phyloP scores from a whole-genome alignment of 2,797 vertebrate species.

The Choloepus didactylus region DNA sequence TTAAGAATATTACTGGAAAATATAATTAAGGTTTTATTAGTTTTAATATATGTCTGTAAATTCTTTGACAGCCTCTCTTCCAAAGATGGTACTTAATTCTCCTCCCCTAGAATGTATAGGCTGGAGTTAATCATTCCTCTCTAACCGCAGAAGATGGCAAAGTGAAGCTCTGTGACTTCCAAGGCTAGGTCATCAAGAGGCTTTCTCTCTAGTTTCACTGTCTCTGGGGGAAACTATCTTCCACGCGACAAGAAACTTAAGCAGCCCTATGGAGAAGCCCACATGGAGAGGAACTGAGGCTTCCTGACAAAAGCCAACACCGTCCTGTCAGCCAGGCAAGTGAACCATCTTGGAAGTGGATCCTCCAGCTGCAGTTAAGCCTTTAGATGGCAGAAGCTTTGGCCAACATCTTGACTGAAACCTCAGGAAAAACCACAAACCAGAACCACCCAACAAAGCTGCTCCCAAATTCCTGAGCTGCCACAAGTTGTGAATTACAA shows the following conservation, averaged over 20 bases:
- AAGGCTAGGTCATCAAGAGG: not conserved
- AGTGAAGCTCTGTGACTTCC: not conserved
- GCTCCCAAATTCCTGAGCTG: not conserved
- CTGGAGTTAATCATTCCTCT: constrained; percentile 14
- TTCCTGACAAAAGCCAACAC: not conserved
- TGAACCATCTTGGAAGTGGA: not conserved
- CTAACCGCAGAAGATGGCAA: not conserved
- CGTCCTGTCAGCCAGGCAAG: not conserved
- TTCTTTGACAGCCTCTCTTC: constrained; percentile 50
- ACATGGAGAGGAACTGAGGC: not conserved
- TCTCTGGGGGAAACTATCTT: not conserved
- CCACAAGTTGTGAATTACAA: not conserved
- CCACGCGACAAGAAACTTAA: not conserved
- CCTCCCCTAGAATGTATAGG: not conserved
- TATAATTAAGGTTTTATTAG: constrained; percentile 31
- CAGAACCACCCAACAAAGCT: not conserved
- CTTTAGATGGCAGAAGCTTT: not conserved
- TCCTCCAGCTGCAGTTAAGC: not conserved
- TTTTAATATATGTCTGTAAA: constrained; percentile 67
- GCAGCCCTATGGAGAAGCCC: not conserved
- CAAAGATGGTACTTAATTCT: constrained; percentile 15
- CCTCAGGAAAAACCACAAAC: not conserved
- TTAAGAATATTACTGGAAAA: constrained; percentile 48
- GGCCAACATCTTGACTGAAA: not conserved
- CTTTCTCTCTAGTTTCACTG: not conserved